Conservation (phyloP, 2,113 vertebrate species). For the Leptocoma aspasia region DNA sequence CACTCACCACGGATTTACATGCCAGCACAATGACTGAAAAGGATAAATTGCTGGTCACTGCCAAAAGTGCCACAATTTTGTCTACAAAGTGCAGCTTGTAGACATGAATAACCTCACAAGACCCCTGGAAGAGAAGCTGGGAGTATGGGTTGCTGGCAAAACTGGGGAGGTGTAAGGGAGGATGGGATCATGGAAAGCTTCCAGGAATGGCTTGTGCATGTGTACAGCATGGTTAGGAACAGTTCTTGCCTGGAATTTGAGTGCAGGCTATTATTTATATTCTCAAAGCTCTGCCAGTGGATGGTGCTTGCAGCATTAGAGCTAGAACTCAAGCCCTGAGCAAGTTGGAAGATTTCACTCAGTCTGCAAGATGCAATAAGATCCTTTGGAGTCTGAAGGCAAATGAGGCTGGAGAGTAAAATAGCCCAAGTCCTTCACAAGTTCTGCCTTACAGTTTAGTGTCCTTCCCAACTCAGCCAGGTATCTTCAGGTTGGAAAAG, state of each 20-base stretch:
- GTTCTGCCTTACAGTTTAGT: background rate
- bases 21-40: background rate
- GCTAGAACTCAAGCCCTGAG: background rate
- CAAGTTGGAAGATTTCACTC: conserved; percentile 7
- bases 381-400: background rate
- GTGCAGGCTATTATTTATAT: conserved; percentile 46
- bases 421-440: background rate
- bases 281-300: conserved; percentile 8
- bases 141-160: background rate
- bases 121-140: background rate
- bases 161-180: background rate
- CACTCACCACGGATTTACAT: background rate
- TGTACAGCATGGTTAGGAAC: conserved; percentile 4
- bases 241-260: conserved; percentile 17
- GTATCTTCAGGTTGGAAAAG: background rate
- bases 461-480: background rate
- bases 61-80: background rate
- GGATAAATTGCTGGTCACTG: background rate
- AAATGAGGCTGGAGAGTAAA: background rate
- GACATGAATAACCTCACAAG: conserved; percentile 1
- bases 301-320: background rate
- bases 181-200: background rate
- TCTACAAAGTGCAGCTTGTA: background rate
- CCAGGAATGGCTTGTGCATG: conserved; percentile 13
- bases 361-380: background rate